Base-by-base conservation (phyloP, 2,113 vertebrate species). In the Salvelinus sp. region DNA sequence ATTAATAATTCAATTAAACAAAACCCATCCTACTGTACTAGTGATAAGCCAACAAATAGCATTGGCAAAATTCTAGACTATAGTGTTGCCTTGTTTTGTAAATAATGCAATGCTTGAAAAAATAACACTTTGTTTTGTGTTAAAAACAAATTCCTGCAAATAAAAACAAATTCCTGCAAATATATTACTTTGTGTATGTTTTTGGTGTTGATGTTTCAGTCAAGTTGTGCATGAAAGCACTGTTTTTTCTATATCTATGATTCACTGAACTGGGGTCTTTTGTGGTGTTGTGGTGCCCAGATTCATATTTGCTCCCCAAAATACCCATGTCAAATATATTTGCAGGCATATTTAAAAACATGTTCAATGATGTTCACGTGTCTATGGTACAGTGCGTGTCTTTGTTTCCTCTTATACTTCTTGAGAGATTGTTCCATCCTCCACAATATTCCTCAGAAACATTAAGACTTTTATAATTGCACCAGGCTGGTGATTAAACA, bases 401-500 rank as follows among this genome's bases (percentile, higher is more conserved):
- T 68, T 50, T 70, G n/a, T 75, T 63, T 68, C 23, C n/a, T 25
- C 58, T 54, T 16, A 47, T 25, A 62, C 16, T 67, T 68, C 69
- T 72, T 79, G 64, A 82, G 62, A 62, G 72, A 65, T 64, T 47
- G 23, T 66, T 71, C 22, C 23, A 77, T 48, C 64, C 10, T 54
- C 25, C 30, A 62, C 76, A 60, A 54, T 72, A 38, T 65, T 64
- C 60, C 77, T 72, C 75, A 76, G 72, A 83, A 78, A 79, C 68
- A 72, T 64, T 48, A 7, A 4, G 64, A 60, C 68, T 27, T 57
- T 66, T 66, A 27, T 70, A 77, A 79, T 83, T 84, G 71, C 22
- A 76, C 66, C 1, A 58, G 62, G 25, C 25, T 50, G 67, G 67
- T 79, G 76, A 85, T 81, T 80, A 82, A 81, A 80, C 27, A 68